phyloP scores from a whole-genome alignment of 2,888 invertebrate species.

The Marronus borbonicus region DNA sequence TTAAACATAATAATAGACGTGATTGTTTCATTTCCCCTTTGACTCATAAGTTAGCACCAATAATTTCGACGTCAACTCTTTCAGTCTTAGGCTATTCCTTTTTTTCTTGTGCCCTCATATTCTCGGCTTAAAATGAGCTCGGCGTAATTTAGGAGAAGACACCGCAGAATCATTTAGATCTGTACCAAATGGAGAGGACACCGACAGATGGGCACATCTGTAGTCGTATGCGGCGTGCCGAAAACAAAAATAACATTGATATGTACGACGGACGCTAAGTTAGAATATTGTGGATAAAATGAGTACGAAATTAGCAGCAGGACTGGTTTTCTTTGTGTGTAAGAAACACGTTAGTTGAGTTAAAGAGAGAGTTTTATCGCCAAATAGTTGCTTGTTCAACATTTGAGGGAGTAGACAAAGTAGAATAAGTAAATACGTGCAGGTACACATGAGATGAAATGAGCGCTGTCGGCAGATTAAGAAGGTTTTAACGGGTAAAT shows the following conservation, averaged over 20 bases:
- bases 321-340: background rate
- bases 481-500: conserved; percentile 13
- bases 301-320: background rate
- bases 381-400: too few species aligned
- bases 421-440: too few species aligned
- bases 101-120: background rate
- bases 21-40: background rate
- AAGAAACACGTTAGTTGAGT: too few species aligned
- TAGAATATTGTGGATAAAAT: background rate
- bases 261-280: background rate
- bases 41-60: background rate
- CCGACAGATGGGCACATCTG: conserved; percentile 30
- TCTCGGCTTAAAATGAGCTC: conserved; percentile 16
- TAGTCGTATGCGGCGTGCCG: background rate
- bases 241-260: conserved; percentile 12
- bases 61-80: background rate
- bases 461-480: conserved; percentile 15
- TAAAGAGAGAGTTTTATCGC: too few species aligned
- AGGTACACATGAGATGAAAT: background rate
- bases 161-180: background rate
- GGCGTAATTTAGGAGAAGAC: background rate
- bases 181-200: too few species aligned
- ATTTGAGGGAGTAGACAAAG: too few species aligned
- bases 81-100: too few species aligned
- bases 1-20: too few species aligned